Evolutionary conservation across 2,888 invertebrate species (phyloP).

Genomic region (Lasioglossum marginatum): DNA sequence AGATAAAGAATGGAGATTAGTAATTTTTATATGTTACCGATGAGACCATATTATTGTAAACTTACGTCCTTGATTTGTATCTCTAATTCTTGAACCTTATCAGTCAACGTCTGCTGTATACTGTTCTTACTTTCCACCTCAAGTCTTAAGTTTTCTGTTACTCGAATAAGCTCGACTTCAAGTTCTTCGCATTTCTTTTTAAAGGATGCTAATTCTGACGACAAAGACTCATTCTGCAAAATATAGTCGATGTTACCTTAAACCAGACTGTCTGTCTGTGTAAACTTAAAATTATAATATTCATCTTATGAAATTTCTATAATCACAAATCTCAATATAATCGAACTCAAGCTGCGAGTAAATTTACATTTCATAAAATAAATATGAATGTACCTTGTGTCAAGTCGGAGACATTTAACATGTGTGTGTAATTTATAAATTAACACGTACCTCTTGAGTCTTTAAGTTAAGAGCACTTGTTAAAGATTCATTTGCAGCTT

Average conservation of each 20-base stretch:
- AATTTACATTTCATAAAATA: constrained; percentile 57
- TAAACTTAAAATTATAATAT: constrained; percentile 8
- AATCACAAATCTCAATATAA: constrained; percentile 76
- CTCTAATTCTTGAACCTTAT: constrained; percentile 86
- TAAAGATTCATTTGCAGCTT: constrained; percentile 85
- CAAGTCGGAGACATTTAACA: constrained; percentile 20
- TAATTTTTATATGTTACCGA: background rate
- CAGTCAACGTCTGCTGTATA: constrained; percentile 85
- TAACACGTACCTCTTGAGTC: constrained; percentile 82
- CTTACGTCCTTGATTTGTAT: constrained; percentile 87
- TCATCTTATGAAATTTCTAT: constrained; percentile 4
- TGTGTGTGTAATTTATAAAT: constrained; percentile 38
- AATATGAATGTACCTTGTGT: constrained; percentile 41
- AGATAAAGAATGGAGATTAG: background rate
- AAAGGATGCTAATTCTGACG: constrained; percentile 83
- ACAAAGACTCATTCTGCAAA: constrained; percentile 82
- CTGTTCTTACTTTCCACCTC: constrained; percentile 85
- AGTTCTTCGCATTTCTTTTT: constrained; percentile 83
- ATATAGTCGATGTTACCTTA: constrained; percentile 10
- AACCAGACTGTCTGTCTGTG: too few relatives aligned
- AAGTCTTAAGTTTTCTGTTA: constrained; percentile 78
- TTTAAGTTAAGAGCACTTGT: constrained; percentile 83
- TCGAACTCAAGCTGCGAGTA: constrained; percentile 77
- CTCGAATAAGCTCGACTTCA: constrained; percentile 78
- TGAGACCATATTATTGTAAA: constrained; percentile 25